phyloP scores from a whole-genome alignment of 2,888 invertebrate genomes.

The Antheraea yamamai region DNA sequence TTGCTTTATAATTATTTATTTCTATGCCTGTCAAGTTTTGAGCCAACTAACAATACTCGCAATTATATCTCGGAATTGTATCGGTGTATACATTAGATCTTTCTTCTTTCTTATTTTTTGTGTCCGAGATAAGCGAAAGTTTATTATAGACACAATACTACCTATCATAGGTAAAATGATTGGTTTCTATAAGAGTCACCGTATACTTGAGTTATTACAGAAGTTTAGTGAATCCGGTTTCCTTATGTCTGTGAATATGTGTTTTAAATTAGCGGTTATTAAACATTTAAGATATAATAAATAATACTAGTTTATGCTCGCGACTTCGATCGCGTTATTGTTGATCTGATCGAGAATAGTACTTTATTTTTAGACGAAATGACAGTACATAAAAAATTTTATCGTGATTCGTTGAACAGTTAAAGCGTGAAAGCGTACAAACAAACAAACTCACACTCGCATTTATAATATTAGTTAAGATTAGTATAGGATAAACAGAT shows the following conservation, averaged over 20 bases:
- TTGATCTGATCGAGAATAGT: too few relatives aligned
- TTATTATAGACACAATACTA: constrained; percentile 45
- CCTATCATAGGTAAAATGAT: constrained; percentile 37
- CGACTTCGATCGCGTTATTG: too few relatives aligned
- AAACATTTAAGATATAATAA: too few relatives aligned
- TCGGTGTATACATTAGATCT: constrained; percentile 32
- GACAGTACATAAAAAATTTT: too few relatives aligned
- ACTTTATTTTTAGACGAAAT: too few relatives aligned
- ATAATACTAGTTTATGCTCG: too few relatives aligned
- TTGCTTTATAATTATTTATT: constrained; percentile 5
- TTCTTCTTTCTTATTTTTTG: constrained; percentile 36
- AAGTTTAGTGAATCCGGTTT: background rate
- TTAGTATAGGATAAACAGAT: too few relatives aligned
- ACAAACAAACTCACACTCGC: too few relatives aligned
- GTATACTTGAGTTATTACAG: background rate
- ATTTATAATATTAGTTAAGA: too few relatives aligned
- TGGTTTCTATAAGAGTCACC: constrained; percentile 40
- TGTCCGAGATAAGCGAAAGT: constrained; percentile 50
- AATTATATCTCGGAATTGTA: constrained; percentile 43
- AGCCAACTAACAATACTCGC: constrained; percentile 33
- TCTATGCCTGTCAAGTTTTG: constrained; percentile 6
- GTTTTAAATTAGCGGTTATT: background rate
- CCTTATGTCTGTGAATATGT: background rate
- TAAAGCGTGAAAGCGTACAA: too few relatives aligned
- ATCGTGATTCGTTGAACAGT: too few relatives aligned